Conservation (phyloP, 2,888 invertebrate genomes). For the Micoletzkya japonica region DNA sequence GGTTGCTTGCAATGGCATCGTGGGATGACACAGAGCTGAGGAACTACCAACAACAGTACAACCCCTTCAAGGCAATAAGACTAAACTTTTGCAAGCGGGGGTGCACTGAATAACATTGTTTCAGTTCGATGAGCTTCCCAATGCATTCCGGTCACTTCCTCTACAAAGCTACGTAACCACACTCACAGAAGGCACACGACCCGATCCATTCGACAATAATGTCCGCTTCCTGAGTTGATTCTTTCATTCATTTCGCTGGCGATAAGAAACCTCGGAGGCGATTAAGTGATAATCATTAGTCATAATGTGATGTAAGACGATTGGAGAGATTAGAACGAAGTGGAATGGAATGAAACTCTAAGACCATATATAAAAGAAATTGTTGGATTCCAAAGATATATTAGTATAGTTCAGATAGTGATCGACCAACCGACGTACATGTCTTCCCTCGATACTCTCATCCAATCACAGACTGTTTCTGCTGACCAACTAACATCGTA, state of each 20-base stretch:
- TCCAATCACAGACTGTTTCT: slow-evolving; percentile 35
- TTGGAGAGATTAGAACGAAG: not conserved
- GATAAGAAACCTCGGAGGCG: not conserved
- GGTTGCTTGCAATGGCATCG: slow-evolving; percentile 46
- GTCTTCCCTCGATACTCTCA: slow-evolving; percentile 49
- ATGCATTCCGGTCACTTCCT: not conserved
- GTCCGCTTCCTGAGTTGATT: not conserved
- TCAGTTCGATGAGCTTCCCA: not conserved
- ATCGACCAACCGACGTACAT: slow-evolving; percentile 54
- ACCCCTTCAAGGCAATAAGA: slow-evolving; percentile 38
- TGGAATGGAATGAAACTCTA: not conserved
- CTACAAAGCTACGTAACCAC: slow-evolving; percentile 2
- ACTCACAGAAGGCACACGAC: slow-evolving; percentile 8
- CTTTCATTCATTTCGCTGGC: not conserved
- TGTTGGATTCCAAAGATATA: no score
- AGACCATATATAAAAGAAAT: not conserved
- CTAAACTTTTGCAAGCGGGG: not conserved
- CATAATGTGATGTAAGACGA: not conserved
- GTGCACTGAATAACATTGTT: not conserved
- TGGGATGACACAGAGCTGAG: slow-evolving; percentile 42
- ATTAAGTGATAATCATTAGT: not conserved
- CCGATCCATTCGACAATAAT: slow-evolving; percentile 14
- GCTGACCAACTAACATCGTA: slow-evolving; percentile 46
- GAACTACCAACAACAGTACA: slow-evolving; percentile 56
- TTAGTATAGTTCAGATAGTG: slow-evolving; percentile 34